These are phyloP conservation scores for Ploceus nigricollis DNA, from an alignment of 2,113 vertebrate species.

Conservation along the genomic window DNA sequence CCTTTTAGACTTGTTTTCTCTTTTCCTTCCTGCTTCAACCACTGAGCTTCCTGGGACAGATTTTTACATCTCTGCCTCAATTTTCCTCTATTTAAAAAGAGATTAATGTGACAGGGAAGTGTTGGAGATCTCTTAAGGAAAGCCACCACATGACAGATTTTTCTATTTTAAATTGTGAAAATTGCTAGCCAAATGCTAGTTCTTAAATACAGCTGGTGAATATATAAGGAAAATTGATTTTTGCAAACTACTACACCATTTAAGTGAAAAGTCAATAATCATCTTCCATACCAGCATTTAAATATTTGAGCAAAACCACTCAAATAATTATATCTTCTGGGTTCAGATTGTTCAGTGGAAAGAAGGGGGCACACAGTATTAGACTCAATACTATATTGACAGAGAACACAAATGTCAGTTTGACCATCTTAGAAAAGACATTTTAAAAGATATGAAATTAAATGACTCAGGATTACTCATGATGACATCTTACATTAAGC, in stretches of 20 bases:
- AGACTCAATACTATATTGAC: neutral
- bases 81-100: neutral
- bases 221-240: constrained; percentile 33
- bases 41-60: neutral
- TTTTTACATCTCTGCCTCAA: neutral
- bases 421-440: constrained; percentile 48
- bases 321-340: neutral
- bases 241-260: neutral
- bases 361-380: neutral
- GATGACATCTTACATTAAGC: neutral
- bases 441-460: constrained; percentile 39
- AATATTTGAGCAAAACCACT: neutral
- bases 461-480: constrained; percentile 59
- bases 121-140: neutral
- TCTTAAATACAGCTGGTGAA: constrained; percentile 38
- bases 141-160: neutral
- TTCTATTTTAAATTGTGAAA: constrained; percentile 38
- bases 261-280: constrained; percentile 24
- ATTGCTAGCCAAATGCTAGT: constrained; percentile 38
- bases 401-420: constrained; percentile 53
- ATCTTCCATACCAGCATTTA: neutral
- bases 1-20: neutral
- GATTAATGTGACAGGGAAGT: neutral
- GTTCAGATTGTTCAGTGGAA: neutral
- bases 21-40: neutral